phyloP scores from a whole-genome alignment of 1,140 invertebrate species.

The Drosophila biarmipes region DNA sequence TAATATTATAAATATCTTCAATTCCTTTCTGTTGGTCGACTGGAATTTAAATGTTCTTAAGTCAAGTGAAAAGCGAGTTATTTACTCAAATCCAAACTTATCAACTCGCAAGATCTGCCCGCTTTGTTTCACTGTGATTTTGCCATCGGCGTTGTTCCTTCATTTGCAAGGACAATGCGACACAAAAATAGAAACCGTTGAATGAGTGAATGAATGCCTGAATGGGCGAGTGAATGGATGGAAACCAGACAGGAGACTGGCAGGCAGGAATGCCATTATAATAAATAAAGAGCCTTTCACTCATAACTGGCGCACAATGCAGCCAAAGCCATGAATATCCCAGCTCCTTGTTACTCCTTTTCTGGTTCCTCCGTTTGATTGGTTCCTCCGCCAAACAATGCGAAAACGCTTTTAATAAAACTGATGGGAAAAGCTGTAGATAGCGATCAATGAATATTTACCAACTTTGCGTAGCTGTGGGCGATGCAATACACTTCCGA shows the following conservation, averaged over 20 bases:
- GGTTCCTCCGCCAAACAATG: conserved; percentile 70
- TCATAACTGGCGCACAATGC: conserved; percentile 76
- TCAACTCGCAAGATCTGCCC: background rate
- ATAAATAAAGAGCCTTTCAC: conserved; percentile 81
- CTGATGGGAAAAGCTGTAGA: conserved; percentile 51
- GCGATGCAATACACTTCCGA: background rate
- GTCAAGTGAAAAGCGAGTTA: background rate
- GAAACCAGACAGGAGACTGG: conserved; percentile 37
- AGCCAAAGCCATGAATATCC: conserved; percentile 63
- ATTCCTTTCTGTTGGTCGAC: background rate
- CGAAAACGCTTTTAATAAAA: conserved; percentile 65
- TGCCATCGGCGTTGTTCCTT: conserved; percentile 61
- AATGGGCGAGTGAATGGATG: conserved; percentile 51
- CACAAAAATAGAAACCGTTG: conserved; percentile 61
- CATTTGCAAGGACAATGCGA: conserved; percentile 82
- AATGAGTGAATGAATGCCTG: conserved; percentile 58
- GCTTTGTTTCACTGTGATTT: conserved; percentile 33
- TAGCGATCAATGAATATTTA: conserved; percentile 54
- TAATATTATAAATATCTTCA: background rate
- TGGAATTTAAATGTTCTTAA: background rate
- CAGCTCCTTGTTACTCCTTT: conserved; percentile 29
- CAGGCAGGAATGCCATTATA: conserved; percentile 74
- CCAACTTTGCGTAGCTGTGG: background rate
- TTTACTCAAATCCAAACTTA: background rate
- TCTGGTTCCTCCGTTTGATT: conserved; percentile 45